Evolutionary conservation across 1,140 invertebrate genomes (phyloP).

Genomic region (Aporrectodea caliginosa): DNA sequence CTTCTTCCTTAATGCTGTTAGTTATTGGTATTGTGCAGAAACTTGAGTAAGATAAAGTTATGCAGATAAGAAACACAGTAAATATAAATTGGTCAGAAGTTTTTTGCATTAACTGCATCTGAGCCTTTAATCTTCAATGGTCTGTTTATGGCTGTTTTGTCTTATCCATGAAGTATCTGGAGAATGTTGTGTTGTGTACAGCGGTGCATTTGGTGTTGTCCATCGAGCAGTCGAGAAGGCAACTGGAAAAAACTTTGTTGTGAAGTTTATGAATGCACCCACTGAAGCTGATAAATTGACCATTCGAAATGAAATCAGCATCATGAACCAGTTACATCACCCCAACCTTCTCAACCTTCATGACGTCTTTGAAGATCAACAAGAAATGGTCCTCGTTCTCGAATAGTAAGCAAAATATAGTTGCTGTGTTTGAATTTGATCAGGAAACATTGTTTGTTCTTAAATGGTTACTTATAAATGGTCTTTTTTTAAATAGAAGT

Average conservation of each 20-base stretch:
- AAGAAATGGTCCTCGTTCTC: slow-evolving; percentile 98
- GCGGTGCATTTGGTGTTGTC: slow-evolving; percentile 95
- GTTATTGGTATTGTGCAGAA: too few species aligned
- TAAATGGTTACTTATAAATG: background rate
- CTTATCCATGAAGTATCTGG: too few species aligned
- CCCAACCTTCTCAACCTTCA: slow-evolving; percentile 94
- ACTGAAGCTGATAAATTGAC: slow-evolving; percentile 93
- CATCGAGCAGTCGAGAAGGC: slow-evolving; percentile 92
- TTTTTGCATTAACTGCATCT: too few species aligned
- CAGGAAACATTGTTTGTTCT: background rate
- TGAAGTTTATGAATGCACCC: slow-evolving; percentile 98
- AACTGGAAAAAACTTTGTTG: slow-evolving; percentile 95
- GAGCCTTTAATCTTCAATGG: too few species aligned
- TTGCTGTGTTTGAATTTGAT: background rate
- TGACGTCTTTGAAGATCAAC: slow-evolving; percentile 97
- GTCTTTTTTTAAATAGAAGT: background rate
- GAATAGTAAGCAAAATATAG: slow-evolving; percentile 79
- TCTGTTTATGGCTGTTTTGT: too few species aligned
- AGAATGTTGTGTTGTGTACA: slow-evolving; percentile 36
- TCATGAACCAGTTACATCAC: slow-evolving; percentile 98
- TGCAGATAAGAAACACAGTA: too few species aligned
- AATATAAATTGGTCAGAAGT: too few species aligned
- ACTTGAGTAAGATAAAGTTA: too few species aligned
- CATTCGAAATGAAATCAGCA: slow-evolving; percentile 96
- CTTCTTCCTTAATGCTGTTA: too few species aligned